Percentiles rank a stretch among this genome's conserved stretches.
These are phyloP conservation scores for Limnodromus scolopaceus DNA, from an alignment of 2,797 vertebrate species.

Conservation along the genomic window DNA sequence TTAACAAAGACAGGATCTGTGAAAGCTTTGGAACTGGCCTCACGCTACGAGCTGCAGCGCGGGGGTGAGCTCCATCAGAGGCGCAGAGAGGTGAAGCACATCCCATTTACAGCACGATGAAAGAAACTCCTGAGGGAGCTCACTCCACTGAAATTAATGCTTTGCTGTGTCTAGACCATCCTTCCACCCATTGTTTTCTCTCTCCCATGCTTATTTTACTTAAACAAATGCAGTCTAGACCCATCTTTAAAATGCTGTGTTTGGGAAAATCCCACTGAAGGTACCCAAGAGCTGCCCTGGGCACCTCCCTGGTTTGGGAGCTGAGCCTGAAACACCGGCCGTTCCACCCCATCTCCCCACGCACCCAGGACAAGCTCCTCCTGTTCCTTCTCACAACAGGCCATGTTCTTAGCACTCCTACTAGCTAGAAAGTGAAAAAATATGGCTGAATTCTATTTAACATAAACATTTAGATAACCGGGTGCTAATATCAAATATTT, in stretches of 20 bases:
- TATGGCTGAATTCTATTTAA: background rate
- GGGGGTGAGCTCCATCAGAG: background rate
- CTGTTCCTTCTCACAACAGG: background rate
- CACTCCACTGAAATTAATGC: background rate
- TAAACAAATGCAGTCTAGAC: background rate
- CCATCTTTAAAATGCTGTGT: background rate
- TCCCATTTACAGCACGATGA: background rate
- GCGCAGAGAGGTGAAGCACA: background rate
- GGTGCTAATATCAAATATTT: background rate
- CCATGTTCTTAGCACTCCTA: background rate
- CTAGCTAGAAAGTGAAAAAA: background rate
- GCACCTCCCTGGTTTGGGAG: background rate
- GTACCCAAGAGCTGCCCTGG: background rate
- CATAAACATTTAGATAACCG: background rate
- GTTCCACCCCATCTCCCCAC: background rate
- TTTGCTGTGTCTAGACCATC: background rate
- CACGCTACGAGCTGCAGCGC: background rate
- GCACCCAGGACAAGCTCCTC: background rate
- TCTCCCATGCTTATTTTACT: background rate
- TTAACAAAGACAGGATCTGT: background rate
- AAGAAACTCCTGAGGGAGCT: background rate
- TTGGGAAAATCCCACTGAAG: background rate
- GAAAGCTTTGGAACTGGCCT: background rate
- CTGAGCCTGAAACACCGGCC: background rate
- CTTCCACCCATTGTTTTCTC: conserved; percentile 44